Evolutionary conservation across 2,797 vertebrate genomes (phyloP).

Genomic region (Platalea minor): DNA sequence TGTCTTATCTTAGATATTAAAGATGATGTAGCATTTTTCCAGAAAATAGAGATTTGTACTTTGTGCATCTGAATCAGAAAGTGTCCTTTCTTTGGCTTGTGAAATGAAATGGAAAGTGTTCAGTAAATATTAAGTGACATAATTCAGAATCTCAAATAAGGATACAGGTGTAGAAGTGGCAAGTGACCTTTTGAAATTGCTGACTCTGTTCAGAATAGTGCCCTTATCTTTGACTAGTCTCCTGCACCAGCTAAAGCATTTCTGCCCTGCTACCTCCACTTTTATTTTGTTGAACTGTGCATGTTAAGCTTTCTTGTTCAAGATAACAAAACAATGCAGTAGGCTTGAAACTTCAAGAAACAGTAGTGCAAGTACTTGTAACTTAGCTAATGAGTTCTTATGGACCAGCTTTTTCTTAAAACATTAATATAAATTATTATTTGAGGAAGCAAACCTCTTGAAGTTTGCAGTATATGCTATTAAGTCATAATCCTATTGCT

Average conservation of each 20-base stretch:
- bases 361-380: background rate
- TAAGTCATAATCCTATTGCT: background rate
- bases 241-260: conserved; percentile 14
- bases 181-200: background rate
- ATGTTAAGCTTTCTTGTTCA: conserved; percentile 18
- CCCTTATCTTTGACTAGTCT: background rate
- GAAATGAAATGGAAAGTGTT: background rate
- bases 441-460: background rate
- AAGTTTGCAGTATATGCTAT: background rate
- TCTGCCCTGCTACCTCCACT: conserved; percentile 37
- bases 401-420: background rate
- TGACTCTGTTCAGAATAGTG: background rate
- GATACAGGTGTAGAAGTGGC: background rate
- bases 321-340: background rate
- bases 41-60: background rate
- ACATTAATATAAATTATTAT: background rate
- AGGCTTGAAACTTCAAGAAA: background rate
- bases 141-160: background rate
- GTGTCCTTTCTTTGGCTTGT: background rate
- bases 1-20: background rate
- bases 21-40: background rate
- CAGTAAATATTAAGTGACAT: background rate
- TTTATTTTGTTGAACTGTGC: background rate
- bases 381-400: background rate
- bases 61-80: background rate